Conservation (phyloP, 2,888 invertebrate genomes). For the Eurytoma adleriae region DNA sequence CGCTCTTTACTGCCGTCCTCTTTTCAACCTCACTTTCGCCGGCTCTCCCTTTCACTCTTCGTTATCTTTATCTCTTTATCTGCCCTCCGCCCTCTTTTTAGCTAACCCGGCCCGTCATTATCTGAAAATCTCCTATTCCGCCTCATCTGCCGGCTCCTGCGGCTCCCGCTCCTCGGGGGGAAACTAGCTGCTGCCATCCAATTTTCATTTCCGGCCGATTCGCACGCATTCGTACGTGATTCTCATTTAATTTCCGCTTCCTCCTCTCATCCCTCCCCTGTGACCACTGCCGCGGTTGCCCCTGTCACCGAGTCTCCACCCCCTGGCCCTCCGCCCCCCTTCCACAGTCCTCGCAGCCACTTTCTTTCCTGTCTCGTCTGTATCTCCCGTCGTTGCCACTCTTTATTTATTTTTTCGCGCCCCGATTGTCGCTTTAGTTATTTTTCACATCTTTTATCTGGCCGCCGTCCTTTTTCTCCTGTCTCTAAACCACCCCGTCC, state of each 20-base stretch:
- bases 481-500: slow-evolving; percentile 11
- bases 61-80: slow-evolving; percentile 18
- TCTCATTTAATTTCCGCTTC: slow-evolving; percentile 66
- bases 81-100: neutral
- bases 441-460: slow-evolving; percentile 30
- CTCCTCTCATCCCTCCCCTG: slow-evolving; percentile 43
- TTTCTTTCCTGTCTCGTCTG: neutral
- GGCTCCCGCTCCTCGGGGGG: neutral
- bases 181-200: slow-evolving; percentile 49
- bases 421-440: slow-evolving; percentile 2
- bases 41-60: slow-evolving; percentile 28
- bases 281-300: slow-evolving; percentile 18
- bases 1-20: slow-evolving; percentile 6
- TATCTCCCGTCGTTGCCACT: slow-evolving; percentile 23
- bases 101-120: slow-evolving; percentile 13
- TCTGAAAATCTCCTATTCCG: slow-evolving; percentile 29
- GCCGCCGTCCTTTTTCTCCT: neutral
- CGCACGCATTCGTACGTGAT: slow-evolving; percentile 60
- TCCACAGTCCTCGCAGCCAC: neutral
- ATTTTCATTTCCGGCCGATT: slow-evolving; percentile 65
- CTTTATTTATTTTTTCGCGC: slow-evolving; percentile 41
- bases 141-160: neutral
- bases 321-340: neutral
- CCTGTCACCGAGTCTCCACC: slow-evolving; percentile 30
- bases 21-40: slow-evolving; percentile 9